A percentile compares a stretch with the other conserved stretches of the same genome.
phyloP scores from a whole-genome alignment of 1,140 invertebrate species.

The Nasonia giraulti region DNA sequence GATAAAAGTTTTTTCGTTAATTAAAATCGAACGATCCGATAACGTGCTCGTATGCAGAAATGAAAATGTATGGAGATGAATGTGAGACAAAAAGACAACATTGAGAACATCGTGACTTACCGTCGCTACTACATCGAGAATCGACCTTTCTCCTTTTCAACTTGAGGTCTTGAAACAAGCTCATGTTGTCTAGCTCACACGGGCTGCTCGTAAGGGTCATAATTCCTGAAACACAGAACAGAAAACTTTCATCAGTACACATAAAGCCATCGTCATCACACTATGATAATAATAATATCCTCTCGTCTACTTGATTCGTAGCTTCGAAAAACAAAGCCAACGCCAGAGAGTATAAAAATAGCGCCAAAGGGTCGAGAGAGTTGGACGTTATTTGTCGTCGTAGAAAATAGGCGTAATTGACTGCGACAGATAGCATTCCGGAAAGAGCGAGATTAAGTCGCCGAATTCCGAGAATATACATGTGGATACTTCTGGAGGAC shows the following conservation, averaged over 20 bases:
- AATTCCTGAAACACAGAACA: constrained; percentile 84
- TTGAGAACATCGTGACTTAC: constrained; percentile 74
- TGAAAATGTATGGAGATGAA: background rate
- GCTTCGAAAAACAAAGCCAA: background rate
- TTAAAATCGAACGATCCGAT: background rate
- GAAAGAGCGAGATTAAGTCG: constrained; percentile 23
- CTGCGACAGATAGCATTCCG: constrained; percentile 9
- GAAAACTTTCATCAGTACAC: background rate
- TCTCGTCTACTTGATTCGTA: background rate
- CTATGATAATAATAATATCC: no score
- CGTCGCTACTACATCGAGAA: constrained; percentile 95
- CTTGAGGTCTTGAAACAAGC: constrained; percentile 98
- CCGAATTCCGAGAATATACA: constrained; percentile 19
- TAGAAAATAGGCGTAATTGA: constrained; percentile 43
- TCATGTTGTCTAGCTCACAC: constrained; percentile 97
- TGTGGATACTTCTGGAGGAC: no score
- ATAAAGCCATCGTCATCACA: background rate
- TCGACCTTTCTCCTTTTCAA: constrained; percentile 97
- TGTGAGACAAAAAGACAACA: background rate
- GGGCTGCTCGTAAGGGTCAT: constrained; percentile 96
- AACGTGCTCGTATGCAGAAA: background rate
- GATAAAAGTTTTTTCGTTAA: background rate
- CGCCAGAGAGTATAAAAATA: constrained; percentile 20
- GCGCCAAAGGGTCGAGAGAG: background rate
- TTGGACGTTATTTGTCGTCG: background rate